Base-by-base conservation (phyloP, 1,140 invertebrate species). In the Meloidogyne hapla region DNA sequence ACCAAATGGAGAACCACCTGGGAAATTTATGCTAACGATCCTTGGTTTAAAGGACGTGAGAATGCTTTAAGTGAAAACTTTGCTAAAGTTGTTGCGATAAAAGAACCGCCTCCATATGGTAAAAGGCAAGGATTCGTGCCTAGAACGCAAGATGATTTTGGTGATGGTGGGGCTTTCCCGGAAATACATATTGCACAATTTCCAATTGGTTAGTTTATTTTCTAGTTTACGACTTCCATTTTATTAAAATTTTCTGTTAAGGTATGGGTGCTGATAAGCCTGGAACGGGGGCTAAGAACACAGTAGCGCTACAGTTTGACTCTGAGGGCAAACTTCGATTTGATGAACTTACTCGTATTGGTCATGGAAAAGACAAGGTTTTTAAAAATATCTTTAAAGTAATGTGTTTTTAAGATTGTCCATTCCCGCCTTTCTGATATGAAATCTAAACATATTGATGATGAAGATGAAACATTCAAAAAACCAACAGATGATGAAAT, bases 111-210 rank as follows among this genome's bases (percentile, higher is more conserved):
- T 9, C 94, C 95, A 1, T 99, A 99, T 91, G 95, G 95, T 0
- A 92, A 95, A 82, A 91, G 96, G 79, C 92, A 93, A 89, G 94
- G 94, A 85, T 99, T 94, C 94, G 89, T 97, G 6, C 96, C 96
- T 18, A 88, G 95, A 74, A 91, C 90, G 74, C 90, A 91, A 81
- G 93, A 95, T 71, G 93, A 94, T 89, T 94, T 91, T 90, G 91
- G 91, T 83, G 96, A 99, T 92, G 97, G 97, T 9, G 97, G 97
- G 13, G 94, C 97, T 0, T 99, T 95, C 89, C 96, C 97, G 1
- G 97, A 99, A 89, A 96, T 99, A 75, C 93, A 93, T 87, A 92
- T 98, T 15, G 95, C 95, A 0, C 97, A 99, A 85, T 96, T 95
- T 89, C 97, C 97, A 0, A 88, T 99, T 38, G 92, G 92, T 78